Evolutionary conservation across 2,113 vertebrate species (phyloP).

Genomic region (Pollachius pollachius): DNA sequence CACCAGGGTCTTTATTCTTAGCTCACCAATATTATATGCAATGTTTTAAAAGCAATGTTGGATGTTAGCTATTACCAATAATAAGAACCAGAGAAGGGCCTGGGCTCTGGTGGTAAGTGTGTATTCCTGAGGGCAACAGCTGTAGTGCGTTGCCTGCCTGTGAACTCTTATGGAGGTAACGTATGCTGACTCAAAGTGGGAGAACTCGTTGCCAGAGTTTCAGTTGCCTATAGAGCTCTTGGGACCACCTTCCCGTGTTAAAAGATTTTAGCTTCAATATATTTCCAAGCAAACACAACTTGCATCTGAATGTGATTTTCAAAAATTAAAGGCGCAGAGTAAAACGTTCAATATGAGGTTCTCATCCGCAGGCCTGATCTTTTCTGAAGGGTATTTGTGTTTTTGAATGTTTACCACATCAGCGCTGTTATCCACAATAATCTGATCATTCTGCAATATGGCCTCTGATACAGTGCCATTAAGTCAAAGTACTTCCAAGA

Average conservation of each 20-base stretch:
- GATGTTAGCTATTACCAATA: constrained; percentile 26
- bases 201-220: background rate
- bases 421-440: no score
- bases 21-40: background rate
- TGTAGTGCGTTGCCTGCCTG: constrained; percentile 8
- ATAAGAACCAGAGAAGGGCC: constrained; percentile 14
- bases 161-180: background rate
- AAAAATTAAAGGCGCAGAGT: no score
- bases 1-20: background rate
- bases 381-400: no score
- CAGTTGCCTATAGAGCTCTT: background rate
- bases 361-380: no score
- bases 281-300: background rate
- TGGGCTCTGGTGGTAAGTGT: background rate
- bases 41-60: constrained; percentile 4
- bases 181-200: background rate
- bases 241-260: background rate
- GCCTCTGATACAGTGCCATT: no score
- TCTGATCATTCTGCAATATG: no score
- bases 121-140: constrained; percentile 4
- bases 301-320: no score
- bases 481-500: no score
- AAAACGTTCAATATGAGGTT: no score
- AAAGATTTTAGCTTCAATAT: background rate
- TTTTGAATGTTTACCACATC: no score